These are phyloP conservation scores for Umimayanthus kanabou DNA, from an alignment of 92 coral and sea anemone species.

Conservation along the genomic window DNA sequence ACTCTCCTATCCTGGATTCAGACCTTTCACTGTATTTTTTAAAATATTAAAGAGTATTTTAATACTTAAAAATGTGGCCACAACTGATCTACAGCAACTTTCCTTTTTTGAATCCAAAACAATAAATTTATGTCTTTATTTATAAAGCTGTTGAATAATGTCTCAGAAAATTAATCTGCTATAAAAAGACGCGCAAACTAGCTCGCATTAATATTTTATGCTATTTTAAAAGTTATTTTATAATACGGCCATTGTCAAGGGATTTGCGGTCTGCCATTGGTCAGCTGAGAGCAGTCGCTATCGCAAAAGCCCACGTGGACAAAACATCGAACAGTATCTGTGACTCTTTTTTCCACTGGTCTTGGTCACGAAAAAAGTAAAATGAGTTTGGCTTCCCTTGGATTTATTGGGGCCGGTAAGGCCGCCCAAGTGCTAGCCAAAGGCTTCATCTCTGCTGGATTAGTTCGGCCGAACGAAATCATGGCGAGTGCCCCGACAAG, in stretches of 20 bases:
- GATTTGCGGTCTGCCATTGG: conserved; percentile 3
- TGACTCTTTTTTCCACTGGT: not conserved
- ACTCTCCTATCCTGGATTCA: too few species aligned
- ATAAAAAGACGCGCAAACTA: not conserved
- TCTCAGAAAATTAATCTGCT: too few species aligned
- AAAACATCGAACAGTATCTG: not conserved
- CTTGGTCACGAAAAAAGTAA: not conserved
- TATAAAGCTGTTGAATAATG: too few species aligned
- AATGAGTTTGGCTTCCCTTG: conserved; percentile 86
- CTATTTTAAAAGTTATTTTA: not conserved
- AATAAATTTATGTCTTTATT: too few species aligned
- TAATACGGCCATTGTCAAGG: not conserved
- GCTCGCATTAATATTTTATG: not conserved
- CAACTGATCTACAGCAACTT: too few species aligned
- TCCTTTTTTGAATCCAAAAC: too few species aligned
- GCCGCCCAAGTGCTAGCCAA: conserved; percentile 89
- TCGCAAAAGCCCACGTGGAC: conserved; percentile 28
- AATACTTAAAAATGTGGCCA: too few species aligned
- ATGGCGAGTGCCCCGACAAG: conserved; percentile 92
- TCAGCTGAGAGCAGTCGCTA: not conserved
- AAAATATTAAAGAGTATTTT: too few species aligned
- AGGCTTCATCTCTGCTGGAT: conserved; percentile 92
- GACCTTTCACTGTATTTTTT: too few species aligned
- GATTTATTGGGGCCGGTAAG: conserved; percentile 98
- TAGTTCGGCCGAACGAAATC: conserved; percentile 81